Evolutionary conservation across 1,140 invertebrate species (phyloP), one percentile per base, ranked within the genome.

Genomic region (Chymomyza costata): DNA sequence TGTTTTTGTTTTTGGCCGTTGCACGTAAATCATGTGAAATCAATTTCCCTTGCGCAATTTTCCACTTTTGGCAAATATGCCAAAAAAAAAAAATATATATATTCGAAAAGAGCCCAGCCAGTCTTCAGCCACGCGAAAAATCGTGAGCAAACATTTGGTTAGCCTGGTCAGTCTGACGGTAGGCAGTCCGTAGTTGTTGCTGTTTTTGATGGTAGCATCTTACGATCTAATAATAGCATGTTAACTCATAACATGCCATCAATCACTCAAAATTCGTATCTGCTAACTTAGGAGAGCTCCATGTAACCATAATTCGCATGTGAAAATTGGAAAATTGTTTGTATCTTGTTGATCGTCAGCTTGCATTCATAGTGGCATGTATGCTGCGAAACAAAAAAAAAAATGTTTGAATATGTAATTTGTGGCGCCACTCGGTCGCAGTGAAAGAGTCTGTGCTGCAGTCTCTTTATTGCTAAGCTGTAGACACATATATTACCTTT

Each of bases 191-290:
- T 8, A 28, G 41, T 38, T 60, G 31, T 48, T 51, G 55, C 25
- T 47, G 53, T 52, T 37, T 46, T 57, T 58, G 57, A 67, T 69
- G 73, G 73, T 80, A 80, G 73, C 73, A 73, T 80, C 73, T 73
- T 73, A 60, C 39, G 67, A 56, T 43, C 64, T 68, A 65, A 80
- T 80, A 68, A 80, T 80, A 80, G 60, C 73, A 80, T 80, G 73
- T 80, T 80, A 71, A 68, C 73, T 81, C 68, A 73, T 80, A 80
- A 80, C 73, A 80, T 80, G 67, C 67, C 59, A 80, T 80, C 74
- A 80, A 80, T 80, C 74, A 80, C 64, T 81, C 56, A 61, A 65
- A 78, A 30, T 43, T 71, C 46, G 30, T 44, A 80, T 41, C 73
- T 54, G 28, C 31, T 38, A 13, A 59, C 34, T 67, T 41, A 13